Conservation (phyloP, 2,888 invertebrate genomes). For the Galerucella calmariensis region DNA sequence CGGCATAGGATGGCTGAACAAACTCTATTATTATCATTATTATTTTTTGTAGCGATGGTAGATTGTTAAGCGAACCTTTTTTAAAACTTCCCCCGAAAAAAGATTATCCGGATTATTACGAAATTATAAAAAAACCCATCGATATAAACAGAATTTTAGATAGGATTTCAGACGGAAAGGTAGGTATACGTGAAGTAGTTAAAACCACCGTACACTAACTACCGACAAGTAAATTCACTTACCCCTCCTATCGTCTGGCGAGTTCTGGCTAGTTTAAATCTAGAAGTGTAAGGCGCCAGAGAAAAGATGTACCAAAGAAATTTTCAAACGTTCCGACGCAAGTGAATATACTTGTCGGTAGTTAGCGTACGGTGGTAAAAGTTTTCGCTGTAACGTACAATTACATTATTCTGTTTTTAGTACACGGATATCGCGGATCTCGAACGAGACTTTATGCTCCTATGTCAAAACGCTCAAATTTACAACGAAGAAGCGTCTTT, state of each 20-base stretch:
- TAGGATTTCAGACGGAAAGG: conserved; percentile 88
- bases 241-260: no score
- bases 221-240: no score
- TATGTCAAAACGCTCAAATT: conserved; percentile 96
- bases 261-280: no score
- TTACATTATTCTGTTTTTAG: conserved; percentile 62
- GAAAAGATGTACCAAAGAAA: no score
- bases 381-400: neutral
- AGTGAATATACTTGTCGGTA: no score
- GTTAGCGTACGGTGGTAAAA: neutral
- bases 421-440: conserved; percentile 86
- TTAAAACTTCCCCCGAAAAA: conserved; percentile 94
- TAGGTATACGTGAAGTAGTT: conserved; percentile 55
- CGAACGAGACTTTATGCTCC: conserved; percentile 91
- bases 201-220: no score
- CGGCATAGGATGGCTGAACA: no score
- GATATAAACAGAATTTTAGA: conserved; percentile 94
- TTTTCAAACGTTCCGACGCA: no score
- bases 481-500: conserved; percentile 97
- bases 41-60: conserved; percentile 73
- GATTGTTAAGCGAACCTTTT: conserved; percentile 92
- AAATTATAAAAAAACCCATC: conserved; percentile 93
- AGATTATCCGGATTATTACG: conserved; percentile 96
- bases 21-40: neutral
- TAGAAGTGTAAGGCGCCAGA: no score